Evolutionary conservation across 2,888 invertebrate genomes (phyloP), one percentile per base, ranked within the genome.

Genomic region (Netelia fuscicornis): DNA sequence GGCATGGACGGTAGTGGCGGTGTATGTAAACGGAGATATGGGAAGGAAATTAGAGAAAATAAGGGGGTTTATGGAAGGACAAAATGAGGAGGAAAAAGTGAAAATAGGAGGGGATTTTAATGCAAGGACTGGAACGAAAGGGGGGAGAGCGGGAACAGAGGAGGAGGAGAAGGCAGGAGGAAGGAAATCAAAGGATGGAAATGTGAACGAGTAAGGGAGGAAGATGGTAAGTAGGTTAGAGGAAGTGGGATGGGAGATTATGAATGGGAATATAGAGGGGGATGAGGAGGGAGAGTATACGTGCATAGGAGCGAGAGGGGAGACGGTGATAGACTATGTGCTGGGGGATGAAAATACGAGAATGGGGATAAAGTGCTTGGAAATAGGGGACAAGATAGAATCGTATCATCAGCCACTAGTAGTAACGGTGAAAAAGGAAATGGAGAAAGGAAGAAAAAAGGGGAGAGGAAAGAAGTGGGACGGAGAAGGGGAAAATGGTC

Each of bases 341-440:
- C 2, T 30, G 6, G 30, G 30, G 5, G 2, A 30, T 5, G 30
- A 30, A 30, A 30, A 30, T 5, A 30, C 30, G 5, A 30, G 52
- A 56, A 3, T 71, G 6, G 23, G 70, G 48, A 13, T 79, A 5
- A 3, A 25, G 23, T 2, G 62, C 13, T 13, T 62, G 13, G 13
- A 62, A n/a, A 13, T 62, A 30, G 23, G 10, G 20, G 11, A 77
- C 11, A 30, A 58, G 17, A 20, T 77, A 1, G 70, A 79, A 6
- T 79, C 71, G n/a, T 71, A 71, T 10, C 79, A 79, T 30, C 60
- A 70, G 6, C 79, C 79, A 1, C 52, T 70, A 8, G 71, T 30
- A 11, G 25, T 54, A 13, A n/a, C 62, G 9, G 23, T 23, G n/a
- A 52, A 10, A 52, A 23, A 13, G 37, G 54, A 13, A n/a, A 10